Percentiles rank a stretch among this genome's conserved stretches.
Conservation (phyloP, 2,797 vertebrate genomes). For the Darevskia nairensis region DNA sequence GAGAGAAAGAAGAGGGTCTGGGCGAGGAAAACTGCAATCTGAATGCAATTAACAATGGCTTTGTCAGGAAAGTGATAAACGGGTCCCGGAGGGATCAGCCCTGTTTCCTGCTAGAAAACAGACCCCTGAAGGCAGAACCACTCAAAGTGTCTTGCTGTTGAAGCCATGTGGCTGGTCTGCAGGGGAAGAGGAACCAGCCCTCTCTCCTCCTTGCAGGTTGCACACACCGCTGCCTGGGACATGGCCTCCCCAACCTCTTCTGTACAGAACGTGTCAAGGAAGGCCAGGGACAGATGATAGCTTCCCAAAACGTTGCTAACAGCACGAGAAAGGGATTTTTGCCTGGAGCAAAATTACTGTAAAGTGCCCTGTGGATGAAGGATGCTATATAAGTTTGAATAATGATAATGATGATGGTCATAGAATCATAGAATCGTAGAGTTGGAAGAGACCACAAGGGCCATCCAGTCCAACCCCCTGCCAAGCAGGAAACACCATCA, state of each 20-base stretch:
- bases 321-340: background rate
- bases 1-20: no score
- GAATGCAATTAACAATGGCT: conserved; percentile 27
- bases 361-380: no score
- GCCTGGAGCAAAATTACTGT: background rate
- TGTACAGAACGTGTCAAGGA: background rate
- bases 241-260: background rate
- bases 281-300: no score
- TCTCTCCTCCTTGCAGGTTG: background rate
- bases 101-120: conserved; percentile 22
- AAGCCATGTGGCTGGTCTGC: background rate
- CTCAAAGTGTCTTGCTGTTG: background rate
- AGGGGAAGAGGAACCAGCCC: background rate
- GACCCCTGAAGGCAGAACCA: background rate
- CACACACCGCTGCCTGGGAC: background rate
- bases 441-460: no score
- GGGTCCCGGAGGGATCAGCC: background rate
- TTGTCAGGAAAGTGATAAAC: conserved; percentile 43
- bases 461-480: no score
- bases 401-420: no score
- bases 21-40: background rate
- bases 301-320: background rate
- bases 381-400: no score
- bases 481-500: no score
- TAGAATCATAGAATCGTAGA: no score